Evolutionary conservation across 2,888 invertebrate genomes (phyloP), one percentile per base, ranked within the genome.

Genomic region (Tenthredo mesomela): DNA sequence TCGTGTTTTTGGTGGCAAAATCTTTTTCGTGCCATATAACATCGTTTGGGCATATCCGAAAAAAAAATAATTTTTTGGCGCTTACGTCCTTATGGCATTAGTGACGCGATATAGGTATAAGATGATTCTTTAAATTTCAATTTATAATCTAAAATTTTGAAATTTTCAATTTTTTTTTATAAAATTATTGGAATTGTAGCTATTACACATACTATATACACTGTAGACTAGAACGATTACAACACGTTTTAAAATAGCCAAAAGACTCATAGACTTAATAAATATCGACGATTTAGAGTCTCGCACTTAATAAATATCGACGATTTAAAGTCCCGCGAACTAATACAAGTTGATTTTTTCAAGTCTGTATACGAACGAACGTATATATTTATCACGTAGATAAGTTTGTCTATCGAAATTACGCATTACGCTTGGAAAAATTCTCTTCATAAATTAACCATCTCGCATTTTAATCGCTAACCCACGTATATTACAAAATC

Each of bases 231-330:
- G 18, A 15, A n/a, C 47, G 25, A n/a, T 70, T 70, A 43, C 43
- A n/a, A 21, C 71, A 43, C 12, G 21, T 50, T 77, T 47, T 29
- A 77, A 77, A 77, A 77, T 77, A 50, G 47, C 25, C 77, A 9
- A 77, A 47, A 50, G n/a, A 78, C 82, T 54, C 75, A 82, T 67
- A 18, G 84, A 29, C 12, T 82, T 67, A 12, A 29, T 82, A 18
- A 15, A 29, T 82, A 18, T 21, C 73, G 18, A 50, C 54, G 37
- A 33, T 29, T 67, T 33, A 67, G 29, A 18, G 33, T 25, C 12
- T 25, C 29, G 6, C 33, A 29, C 12, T 82, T 67, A 12, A 29
- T 82, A 18, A 15, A 29, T 82, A 18, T 21, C 73, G 18, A 50
- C 54, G 37, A 33, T 29, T 67, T 33, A 67, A 15, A 18, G 33